Base-by-base conservation (phyloP, 2,888 invertebrate species). In the Leucozona laternaria region DNA sequence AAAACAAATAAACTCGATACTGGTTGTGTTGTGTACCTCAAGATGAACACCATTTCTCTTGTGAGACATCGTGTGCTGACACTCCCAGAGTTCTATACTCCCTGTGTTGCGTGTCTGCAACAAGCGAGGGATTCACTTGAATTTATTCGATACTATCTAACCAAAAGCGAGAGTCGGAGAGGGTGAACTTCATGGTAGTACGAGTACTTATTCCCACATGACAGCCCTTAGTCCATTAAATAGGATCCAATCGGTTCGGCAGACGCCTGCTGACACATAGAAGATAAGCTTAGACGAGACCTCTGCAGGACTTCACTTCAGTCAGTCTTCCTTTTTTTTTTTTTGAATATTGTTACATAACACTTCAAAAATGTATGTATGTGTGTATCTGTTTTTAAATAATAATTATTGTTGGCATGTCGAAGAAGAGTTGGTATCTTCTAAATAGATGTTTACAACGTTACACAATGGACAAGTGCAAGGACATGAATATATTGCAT, bases 151-250 rank as follows among this genome's bases (percentile, higher is more conserved):
- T 85, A 80, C 77, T 34, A 80, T 85, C 76, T 45, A 31, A 66
- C 37, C 22, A 37, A 76, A 11, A 28, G 40, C 7, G 4, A 15
- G 64, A 13, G 43, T 7, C 0, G 28, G 28, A 6, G 31, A 8
- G 17, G 31, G 48, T 20, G 45, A 20, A 45, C 17, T 64, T 64
- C n/a, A 64, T 64, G 43, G 22, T 13, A 58, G 43, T 55, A 28
- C 45, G 20, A 22, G 53, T 68, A 79, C 73, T 84, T 45, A 60
- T 45, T 60, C 34, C 64, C 58, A 77, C 70, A 76, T 60, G 72
- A 72, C 80, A 85, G 58, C 70, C 77, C 77, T 77, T 81, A 78
- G 77, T 85, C 57, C 77, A 77, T 85, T 77, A 53, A 76, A 76
- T 73, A 40, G 45, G 76, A 77, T 77, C 77, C 60, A 53, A 77